These are phyloP conservation scores for Aselliscus stoliczkanus DNA, from an alignment of 2,797 vertebrate genomes.

Conservation along the genomic window DNA sequence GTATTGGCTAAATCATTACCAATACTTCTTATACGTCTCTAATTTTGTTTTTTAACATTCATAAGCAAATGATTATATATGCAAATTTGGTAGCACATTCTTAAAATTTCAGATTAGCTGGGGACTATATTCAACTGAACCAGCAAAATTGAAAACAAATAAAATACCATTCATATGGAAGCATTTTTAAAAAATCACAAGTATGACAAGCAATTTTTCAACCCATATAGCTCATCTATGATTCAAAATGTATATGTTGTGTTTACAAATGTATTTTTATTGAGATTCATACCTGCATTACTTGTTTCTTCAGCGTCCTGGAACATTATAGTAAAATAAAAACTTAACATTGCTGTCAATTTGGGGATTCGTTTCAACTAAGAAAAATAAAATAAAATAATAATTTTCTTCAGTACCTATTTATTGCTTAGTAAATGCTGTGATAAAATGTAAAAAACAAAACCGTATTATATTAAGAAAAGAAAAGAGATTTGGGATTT, in stretches of 20 bases:
- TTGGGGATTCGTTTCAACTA: not conserved
- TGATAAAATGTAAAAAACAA: not conserved
- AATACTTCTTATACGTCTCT: not conserved
- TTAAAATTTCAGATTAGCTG: not conserved
- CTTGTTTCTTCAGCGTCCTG: not conserved
- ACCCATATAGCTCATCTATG: not conserved
- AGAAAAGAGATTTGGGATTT: not conserved
- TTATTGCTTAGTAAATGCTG: not conserved
- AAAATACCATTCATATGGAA: not conserved
- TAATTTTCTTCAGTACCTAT: not conserved
- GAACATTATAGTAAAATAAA: not conserved
- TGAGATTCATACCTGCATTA: not conserved
- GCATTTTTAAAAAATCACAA: not conserved
- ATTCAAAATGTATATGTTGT: not conserved
- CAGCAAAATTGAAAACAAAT: slow-evolving; percentile 5
- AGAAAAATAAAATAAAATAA: not conserved
- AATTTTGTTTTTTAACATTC: not conserved
- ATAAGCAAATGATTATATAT: slow-evolving; percentile 32
- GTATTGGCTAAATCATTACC: not conserved
- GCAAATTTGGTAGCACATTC: not conserved
- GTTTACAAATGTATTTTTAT: not conserved
- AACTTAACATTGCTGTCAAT: not conserved
- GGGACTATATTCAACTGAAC: not conserved
- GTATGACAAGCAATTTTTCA: not conserved
- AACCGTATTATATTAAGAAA: not conserved